These are phyloP conservation scores for Borostomias antarcticus DNA, from an alignment of 2,797 vertebrate genomes.

Conservation along the genomic window DNA sequence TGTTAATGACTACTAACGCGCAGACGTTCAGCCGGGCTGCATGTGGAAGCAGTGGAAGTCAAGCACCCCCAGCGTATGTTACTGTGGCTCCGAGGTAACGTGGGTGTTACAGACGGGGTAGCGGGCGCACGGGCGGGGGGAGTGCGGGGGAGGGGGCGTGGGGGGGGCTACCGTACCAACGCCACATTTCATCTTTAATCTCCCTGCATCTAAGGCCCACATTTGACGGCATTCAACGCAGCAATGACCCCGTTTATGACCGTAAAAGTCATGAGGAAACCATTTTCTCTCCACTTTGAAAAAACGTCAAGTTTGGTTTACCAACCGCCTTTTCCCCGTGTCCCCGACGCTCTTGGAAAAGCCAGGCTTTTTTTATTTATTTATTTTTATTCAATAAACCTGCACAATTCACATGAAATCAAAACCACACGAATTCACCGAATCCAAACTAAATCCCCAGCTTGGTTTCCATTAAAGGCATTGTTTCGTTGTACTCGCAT, in stretches of 20 bases:
- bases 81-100: conserved; percentile 31
- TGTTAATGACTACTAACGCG: conserved; percentile 8
- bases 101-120: conserved; percentile 21
- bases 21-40: conserved; percentile 2
- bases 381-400: too few species aligned
- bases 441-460: too few species aligned
- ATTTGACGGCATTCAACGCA: conserved; percentile 9
- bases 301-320: too few species aligned
- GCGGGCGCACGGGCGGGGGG: neutral
- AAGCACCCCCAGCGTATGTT: neutral
- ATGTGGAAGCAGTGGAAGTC: conserved; percentile 23
- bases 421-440: too few species aligned
- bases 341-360: too few species aligned
- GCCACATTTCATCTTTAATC: conserved; percentile 19
- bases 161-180: neutral
- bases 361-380: too few species aligned
- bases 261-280: conserved; percentile 26
- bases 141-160: neutral
- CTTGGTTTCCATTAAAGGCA: too few species aligned
- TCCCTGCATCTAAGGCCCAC: neutral
- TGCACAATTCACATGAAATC: too few species aligned
- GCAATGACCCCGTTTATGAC: conserved; percentile 28
- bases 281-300: conserved; percentile 22
- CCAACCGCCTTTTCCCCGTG: too few species aligned
- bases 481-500: too few species aligned